phyloP scores from a whole-genome alignment of 2,113 vertebrate species.

The Aphelocoma coerulescens region DNA sequence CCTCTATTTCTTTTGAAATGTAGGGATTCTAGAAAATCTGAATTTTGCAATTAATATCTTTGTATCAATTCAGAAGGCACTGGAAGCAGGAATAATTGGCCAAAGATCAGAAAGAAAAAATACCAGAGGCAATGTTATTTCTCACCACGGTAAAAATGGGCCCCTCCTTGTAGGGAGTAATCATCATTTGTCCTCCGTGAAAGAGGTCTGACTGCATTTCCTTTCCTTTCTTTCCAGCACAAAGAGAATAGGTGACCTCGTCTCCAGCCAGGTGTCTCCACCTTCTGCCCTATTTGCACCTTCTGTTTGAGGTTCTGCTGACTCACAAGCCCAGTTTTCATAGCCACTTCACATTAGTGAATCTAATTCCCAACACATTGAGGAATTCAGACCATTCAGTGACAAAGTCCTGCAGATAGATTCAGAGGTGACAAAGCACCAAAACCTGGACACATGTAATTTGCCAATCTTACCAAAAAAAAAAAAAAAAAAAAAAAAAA shows the following conservation, averaged over 20 bases:
- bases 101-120: not conserved
- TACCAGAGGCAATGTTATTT: not conserved
- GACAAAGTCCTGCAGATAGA: not conserved
- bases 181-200: not conserved
- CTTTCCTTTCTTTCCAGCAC: accelerated
- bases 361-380: not conserved
- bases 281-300: not conserved
- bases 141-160: accelerated
- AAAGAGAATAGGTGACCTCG: not conserved
- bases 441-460: not conserved
- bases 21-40: not conserved
- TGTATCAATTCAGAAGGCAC: not conserved
- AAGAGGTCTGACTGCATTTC: not conserved
- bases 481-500: not conserved
- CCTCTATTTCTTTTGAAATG: not conserved
- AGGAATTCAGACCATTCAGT: not conserved
- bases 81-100: not conserved
- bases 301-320: not conserved
- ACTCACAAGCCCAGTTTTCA: not conserved
- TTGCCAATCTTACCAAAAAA: not conserved
- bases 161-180: not conserved
- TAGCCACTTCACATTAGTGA: not conserved
- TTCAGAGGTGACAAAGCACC: not conserved
- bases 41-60: not conserved
- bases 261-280: not conserved